phyloP scores from a whole-genome alignment of 2,888 invertebrate genomes.

The Rhopalosiphum nymphaeae region DNA sequence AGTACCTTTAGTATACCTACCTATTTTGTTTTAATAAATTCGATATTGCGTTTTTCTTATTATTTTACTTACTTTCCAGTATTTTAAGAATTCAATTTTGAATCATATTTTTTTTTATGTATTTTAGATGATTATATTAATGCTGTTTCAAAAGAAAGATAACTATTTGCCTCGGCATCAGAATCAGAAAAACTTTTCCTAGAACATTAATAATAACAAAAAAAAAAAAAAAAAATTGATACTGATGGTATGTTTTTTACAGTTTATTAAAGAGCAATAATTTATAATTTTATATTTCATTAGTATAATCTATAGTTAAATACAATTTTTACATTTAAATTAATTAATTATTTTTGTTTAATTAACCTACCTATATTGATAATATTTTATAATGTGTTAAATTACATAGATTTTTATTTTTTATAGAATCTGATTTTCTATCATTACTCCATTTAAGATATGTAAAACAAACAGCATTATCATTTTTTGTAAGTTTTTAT shows the following conservation, averaged over 20 bases:
- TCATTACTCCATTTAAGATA: neutral
- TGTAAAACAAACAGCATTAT: neutral
- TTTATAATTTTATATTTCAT: neutral
- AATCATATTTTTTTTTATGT: neutral
- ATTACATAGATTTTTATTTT: neutral
- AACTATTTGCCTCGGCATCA: neutral
- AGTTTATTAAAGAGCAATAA: neutral
- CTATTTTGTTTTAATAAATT: neutral
- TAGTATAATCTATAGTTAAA: neutral
- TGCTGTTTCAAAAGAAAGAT: neutral
- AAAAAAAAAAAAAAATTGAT: neutral
- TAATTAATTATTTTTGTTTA: neutral
- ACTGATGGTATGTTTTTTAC: neutral
- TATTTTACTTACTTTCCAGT: no score
- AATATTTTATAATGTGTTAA: neutral
- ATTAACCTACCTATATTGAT: neutral
- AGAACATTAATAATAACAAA: neutral
- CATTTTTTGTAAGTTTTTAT: neutral
- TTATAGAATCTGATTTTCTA: neutral
- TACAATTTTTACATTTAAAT: neutral
- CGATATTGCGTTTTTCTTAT: no score
- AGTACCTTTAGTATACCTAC: neutral
- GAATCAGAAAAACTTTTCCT: neutral
- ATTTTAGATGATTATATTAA: constrained; percentile 7
- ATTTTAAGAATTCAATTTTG: no score